Evolutionary conservation across 2,113 vertebrate genomes (phyloP).

Genomic region (Saiga tatarica): DNA sequence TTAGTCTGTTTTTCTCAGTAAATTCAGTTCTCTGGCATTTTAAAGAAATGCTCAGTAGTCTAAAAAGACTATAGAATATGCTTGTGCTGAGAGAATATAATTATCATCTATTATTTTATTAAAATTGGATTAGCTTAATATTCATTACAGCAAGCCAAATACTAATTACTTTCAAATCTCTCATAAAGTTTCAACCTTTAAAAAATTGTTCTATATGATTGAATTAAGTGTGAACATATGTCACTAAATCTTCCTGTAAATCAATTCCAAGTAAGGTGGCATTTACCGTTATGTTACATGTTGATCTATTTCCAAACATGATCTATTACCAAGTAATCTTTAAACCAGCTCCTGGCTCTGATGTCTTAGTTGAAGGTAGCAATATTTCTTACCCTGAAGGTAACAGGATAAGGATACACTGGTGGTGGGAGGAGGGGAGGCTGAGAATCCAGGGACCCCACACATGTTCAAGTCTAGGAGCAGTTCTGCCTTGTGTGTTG

Average conservation of each 20-base stretch:
- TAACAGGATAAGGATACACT: constrained; percentile 51
- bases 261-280: background rate
- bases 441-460: background rate
- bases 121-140: background rate
- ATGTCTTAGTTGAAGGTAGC: background rate
- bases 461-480: background rate
- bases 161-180: background rate
- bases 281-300: background rate
- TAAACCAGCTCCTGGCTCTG: background rate
- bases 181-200: background rate
- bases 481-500: background rate
- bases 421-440: fast-evolving
- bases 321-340: background rate
- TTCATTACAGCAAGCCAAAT: background rate
- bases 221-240: background rate
- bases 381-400: constrained; percentile 84
- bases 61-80: background rate
- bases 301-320: background rate
- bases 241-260: background rate
- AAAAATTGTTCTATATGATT: background rate
- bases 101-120: background rate
- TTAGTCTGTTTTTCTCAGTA: background rate
- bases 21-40: background rate
- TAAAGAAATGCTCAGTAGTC: background rate
- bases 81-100: background rate